A percentile compares a stretch with the other conserved stretches of the same genome.
phyloP scores from a whole-genome alignment of 2,113 vertebrate species.

The Hemiscyllium ocellatum region DNA sequence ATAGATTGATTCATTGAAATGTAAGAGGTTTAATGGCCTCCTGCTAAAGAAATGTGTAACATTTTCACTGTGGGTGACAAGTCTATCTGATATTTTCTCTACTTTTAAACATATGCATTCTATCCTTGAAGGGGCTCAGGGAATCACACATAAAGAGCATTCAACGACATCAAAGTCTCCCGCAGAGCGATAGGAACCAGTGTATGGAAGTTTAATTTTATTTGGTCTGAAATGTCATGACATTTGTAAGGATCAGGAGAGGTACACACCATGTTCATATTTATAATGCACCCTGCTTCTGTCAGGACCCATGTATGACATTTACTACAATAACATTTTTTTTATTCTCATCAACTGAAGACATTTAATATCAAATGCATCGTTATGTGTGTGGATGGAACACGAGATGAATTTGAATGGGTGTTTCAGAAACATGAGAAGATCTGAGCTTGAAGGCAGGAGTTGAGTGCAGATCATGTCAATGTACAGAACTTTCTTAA shows the following conservation, averaged over 20 bases:
- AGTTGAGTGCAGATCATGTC: not conserved
- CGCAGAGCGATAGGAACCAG: no score
- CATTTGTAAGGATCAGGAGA: constrained; percentile 3
- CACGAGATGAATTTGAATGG: not conserved
- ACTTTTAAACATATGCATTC: not conserved
- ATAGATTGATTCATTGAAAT: not conserved
- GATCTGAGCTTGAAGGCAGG: not conserved
- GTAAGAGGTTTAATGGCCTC: not conserved
- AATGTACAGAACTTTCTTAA: not conserved
- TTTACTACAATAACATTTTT: not conserved
- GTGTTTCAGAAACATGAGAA: not conserved
- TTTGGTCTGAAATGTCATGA: constrained; percentile 10
- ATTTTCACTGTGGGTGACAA: not conserved
- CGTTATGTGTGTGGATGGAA: not conserved
- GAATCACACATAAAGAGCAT: no score
- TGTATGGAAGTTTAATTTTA: constrained; percentile 5
- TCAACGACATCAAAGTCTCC: not conserved
- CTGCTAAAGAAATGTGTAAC: not conserved
- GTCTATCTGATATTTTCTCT: not conserved
- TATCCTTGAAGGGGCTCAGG: not conserved
- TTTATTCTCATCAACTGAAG: not conserved
- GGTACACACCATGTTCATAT: not conserved
- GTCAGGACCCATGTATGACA: not conserved
- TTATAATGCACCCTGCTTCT: not conserved
- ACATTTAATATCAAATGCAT: not conserved